Percentiles rank a stretch among this genome's conserved stretches.
These are phyloP conservation scores for Eilema sororculum DNA, from an alignment of 2,888 invertebrate species.

Conservation along the genomic window DNA sequence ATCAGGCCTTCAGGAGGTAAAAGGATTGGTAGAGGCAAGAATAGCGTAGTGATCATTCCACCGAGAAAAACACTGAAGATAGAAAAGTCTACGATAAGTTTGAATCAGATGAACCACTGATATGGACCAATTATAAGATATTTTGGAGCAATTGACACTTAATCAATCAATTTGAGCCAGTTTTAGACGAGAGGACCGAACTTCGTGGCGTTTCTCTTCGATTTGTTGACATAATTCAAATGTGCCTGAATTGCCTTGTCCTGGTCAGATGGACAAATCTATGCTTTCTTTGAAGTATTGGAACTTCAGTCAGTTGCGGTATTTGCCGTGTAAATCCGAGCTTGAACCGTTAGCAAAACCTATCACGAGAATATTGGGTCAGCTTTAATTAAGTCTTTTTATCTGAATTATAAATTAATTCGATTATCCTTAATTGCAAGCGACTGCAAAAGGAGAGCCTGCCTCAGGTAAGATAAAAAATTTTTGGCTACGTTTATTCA, in stretches of 20 bases:
- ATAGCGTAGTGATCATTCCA: not conserved
- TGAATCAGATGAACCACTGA: not conserved
- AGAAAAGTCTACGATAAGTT: not conserved
- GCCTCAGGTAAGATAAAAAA: no score
- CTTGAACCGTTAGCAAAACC: no score
- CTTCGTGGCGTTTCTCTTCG: no score
- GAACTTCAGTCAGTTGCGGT: no score
- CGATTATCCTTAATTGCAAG: no score
- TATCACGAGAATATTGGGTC: no score
- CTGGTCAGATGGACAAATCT: not conserved
- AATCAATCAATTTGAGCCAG: not conserved
- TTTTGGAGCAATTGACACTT: not conserved
- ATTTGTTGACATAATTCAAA: not conserved
- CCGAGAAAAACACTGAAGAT: not conserved
- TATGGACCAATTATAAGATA: not conserved
- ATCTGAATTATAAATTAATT: no score
- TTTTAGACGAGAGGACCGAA: not conserved
- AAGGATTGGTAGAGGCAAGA: not conserved
- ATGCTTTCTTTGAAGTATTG: not conserved
- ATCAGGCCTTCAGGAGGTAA: not conserved
- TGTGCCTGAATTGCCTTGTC: not conserved
- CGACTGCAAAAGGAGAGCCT: no score
- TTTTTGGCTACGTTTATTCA: no score
- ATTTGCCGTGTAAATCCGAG: no score
- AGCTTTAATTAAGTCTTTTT: no score